Percentiles rank a stretch among this genome's conserved stretches.
phyloP scores from a whole-genome alignment of 2,113 vertebrate genomes.

The Megaceryle maxima region DNA sequence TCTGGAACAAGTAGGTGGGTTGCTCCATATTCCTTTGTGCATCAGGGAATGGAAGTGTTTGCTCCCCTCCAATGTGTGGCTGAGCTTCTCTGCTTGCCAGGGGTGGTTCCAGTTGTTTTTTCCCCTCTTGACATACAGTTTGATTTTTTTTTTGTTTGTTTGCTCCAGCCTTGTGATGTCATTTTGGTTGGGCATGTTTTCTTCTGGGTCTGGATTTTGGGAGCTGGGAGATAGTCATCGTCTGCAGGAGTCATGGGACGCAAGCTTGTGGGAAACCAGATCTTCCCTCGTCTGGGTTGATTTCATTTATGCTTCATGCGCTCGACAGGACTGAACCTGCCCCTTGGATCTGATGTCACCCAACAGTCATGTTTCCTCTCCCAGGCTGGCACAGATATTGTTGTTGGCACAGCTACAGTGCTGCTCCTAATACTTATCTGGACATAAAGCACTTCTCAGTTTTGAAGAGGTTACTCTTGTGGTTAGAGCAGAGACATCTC shows the following conservation, averaged over 20 bases:
- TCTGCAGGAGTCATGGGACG: not conserved
- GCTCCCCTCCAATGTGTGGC: not conserved
- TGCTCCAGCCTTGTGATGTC: not conserved
- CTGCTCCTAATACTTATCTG: not conserved
- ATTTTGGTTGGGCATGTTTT: not conserved
- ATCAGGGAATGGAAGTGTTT: not conserved
- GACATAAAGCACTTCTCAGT: not conserved
- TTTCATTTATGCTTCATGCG: not conserved
- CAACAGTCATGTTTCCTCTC: not conserved
- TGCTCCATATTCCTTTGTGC: not conserved
- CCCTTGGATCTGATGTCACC: not conserved
- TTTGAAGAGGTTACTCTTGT: not conserved
- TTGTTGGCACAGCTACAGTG: not conserved
- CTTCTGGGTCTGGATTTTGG: not conserved
- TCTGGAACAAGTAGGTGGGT: not conserved
- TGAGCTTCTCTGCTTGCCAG: not conserved
- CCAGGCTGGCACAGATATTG: not conserved
- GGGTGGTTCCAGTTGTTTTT: not conserved
- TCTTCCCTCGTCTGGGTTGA: not conserved
- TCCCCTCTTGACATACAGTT: not conserved
- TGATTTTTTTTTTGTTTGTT: not conserved
- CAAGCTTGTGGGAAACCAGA: not conserved
- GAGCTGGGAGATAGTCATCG: not conserved
- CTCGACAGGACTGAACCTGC: slow-evolving; percentile 3
- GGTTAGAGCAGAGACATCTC: not conserved